Percentiles rank a stretch among this genome's conserved stretches.
phyloP scores from a whole-genome alignment of 2,113 vertebrate genomes.

The Chunga burmeisteri region DNA sequence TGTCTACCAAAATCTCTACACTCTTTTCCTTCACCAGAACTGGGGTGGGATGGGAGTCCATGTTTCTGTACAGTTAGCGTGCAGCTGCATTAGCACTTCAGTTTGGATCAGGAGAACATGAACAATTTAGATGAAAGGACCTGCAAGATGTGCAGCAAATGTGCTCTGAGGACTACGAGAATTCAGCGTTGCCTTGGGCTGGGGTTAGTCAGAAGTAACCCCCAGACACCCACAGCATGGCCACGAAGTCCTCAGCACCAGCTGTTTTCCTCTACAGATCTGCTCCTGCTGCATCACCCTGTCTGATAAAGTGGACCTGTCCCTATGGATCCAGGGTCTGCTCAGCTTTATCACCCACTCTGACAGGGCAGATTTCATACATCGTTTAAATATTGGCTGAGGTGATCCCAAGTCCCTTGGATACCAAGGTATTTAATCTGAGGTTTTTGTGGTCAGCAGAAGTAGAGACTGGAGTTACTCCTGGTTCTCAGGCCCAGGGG shows the following conservation, averaged over 20 bases:
- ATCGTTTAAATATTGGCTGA: neutral
- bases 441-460: neutral
- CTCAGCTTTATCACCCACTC: neutral
- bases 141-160: neutral
- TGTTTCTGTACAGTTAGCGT: neutral
- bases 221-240: too few species aligned
- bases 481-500: neutral
- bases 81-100: neutral
- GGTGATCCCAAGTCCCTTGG: neutral
- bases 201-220: neutral
- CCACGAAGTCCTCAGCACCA: neutral
- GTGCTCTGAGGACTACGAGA: neutral
- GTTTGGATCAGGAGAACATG: neutral
- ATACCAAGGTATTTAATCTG: neutral
- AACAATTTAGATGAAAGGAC: neutral
- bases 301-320: neutral
- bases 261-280: neutral
- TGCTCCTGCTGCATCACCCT: neutral
- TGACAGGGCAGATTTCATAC: neutral
- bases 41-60: neutral
- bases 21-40: neutral
- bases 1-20: neutral
- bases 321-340: rapidly evolving
- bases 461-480: neutral
- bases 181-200: neutral